Base-by-base conservation (phyloP, 2,888 invertebrate genomes). In the Steinernema hermaphroditum region DNA sequence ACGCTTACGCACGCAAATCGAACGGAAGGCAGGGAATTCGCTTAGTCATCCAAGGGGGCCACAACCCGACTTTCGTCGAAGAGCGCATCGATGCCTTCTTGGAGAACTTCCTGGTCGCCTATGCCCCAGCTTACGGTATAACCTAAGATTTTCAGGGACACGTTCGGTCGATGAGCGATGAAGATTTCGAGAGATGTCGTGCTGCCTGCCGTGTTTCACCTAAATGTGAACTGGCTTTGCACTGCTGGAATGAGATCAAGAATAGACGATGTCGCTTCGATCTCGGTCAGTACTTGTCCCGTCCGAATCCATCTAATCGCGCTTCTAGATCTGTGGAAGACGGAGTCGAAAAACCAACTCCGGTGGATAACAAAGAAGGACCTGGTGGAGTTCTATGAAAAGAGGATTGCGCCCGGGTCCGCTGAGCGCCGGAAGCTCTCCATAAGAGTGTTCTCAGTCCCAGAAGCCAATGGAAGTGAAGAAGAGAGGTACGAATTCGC, bases 81-180 rank as follows among this genome's bases (percentile, higher is more conserved):
- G 88, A 91, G 70, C 90, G 96, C 83, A 93, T 97, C 75, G 94
- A 96, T 86, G 91, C 91, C 24, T 97, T 96, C 89, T 88, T 97
- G 69, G 88, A 90, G n/a, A 90, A 90, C 1, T 92, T 93, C 12
- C 4, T 4, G 37, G 88, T n/a, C n/a, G n/a, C n/a, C n/a, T n/a
- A n/a, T 85, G 19, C 19, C 2, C 46, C 4, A 46, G 16, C 16
- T n/a, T 19, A n/a, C 19, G 4, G 6, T 4, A 32, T 19, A 19
- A n/a, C 16, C 4, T 46, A n/a, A 2, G 9, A n/a, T 16, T 78
- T 78, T 22, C 87, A 93, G 93, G 90, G 90, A 72, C 89, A 91
- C n/a, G n/a, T n/a, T n/a, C n/a, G n/a, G n/a, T n/a, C n/a, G n/a
- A n/a, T n/a, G n/a, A n/a, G n/a, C n/a, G n/a, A n/a, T n/a, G n/a